phyloP scores from a whole-genome alignment of 2,888 invertebrate species.

The Actias luna region DNA sequence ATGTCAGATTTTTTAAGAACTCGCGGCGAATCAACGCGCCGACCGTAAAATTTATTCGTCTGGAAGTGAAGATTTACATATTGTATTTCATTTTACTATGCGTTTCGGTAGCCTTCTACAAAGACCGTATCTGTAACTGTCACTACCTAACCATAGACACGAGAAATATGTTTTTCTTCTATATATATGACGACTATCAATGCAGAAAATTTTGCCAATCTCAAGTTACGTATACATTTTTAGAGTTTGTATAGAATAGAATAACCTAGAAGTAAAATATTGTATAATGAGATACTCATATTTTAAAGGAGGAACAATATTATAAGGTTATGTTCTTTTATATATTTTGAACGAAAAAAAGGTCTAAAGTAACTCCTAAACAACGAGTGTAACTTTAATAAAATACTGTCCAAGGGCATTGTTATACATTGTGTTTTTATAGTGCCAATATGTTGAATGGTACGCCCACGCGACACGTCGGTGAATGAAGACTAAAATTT shows the following conservation, averaged over 20 bases:
- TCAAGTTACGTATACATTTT: too few species aligned
- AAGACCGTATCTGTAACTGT: not conserved
- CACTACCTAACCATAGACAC: not conserved
- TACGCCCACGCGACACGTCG: conserved; percentile 16
- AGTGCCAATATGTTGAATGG: conserved; percentile 14
- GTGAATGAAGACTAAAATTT: conserved; percentile 49
- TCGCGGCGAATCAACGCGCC: not conserved
- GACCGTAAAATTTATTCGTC: conserved; percentile 8
- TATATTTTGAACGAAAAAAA: too few species aligned
- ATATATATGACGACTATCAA: too few species aligned
- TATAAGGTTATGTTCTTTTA: too few species aligned
- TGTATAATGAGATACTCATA: too few species aligned
- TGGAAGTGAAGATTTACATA: conserved; percentile 7
- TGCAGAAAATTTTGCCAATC: too few species aligned
- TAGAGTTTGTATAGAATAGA: too few species aligned
- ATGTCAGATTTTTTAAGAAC: not conserved
- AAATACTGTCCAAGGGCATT: not conserved
- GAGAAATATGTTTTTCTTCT: too few species aligned
- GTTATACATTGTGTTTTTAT: not conserved
- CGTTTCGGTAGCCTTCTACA: not conserved
- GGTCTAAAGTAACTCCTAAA: too few species aligned
- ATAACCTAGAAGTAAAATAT: too few species aligned
- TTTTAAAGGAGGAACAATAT: too few species aligned
- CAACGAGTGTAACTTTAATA: not conserved
- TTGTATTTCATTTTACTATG: conserved; percentile 2